Conservation (phyloP, 2,113 vertebrate genomes). For the Oreochromis spilurus region DNA sequence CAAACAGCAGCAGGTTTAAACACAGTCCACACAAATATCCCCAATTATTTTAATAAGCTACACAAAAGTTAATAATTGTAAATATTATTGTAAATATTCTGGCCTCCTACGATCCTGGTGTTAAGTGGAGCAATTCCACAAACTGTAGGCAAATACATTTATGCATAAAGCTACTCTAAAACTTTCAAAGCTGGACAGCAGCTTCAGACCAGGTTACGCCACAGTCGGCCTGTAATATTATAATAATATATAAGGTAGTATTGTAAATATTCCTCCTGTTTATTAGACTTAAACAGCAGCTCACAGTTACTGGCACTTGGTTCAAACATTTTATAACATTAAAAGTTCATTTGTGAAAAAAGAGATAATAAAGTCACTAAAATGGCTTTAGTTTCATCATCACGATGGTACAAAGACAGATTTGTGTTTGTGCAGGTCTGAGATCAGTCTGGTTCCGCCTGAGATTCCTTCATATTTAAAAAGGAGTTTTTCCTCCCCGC, state of each 20-base stretch:
- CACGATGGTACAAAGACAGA: accelerated
- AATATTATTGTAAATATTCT: not conserved
- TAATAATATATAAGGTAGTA: not conserved
- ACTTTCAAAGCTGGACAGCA: too few species aligned
- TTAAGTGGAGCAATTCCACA: too few species aligned
- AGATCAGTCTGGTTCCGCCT: not conserved
- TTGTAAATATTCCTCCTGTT: not conserved
- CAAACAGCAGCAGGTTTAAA: not conserved
- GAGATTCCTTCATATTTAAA: not conserved
- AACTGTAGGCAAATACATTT: too few species aligned
- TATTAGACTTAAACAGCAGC: not conserved
- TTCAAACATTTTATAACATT: not conserved
- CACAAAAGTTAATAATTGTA: not conserved
- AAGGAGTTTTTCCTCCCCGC: not conserved
- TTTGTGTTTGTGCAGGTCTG: not conserved
- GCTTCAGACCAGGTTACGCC: too few species aligned
- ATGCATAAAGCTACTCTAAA: too few species aligned
- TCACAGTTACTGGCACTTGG: not conserved
- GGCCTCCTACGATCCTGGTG: too few species aligned
- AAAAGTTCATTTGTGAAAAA: not conserved
- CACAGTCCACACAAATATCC: not conserved
- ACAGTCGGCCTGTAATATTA: too few species aligned
- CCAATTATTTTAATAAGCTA: not conserved
- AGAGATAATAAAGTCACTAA: not conserved
- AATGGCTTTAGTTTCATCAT: not conserved